Conservation (phyloP, 2,797 vertebrate genomes). For the Alauda arvensis region DNA sequence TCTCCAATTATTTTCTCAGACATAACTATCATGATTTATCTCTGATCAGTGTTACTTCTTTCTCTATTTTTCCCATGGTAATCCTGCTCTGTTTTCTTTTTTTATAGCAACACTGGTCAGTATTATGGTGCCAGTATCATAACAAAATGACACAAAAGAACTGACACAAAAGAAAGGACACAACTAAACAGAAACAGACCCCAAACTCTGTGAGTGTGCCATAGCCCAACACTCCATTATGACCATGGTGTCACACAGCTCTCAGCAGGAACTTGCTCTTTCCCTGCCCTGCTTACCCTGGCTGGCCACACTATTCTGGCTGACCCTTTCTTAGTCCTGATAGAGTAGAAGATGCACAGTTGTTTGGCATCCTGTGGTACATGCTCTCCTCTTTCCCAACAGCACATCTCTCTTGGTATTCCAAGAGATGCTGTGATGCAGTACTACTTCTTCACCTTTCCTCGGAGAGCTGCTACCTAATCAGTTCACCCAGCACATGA, state of each 20-base stretch:
- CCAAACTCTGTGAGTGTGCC: not conserved
- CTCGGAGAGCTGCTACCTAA: not conserved
- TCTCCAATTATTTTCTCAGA: not conserved
- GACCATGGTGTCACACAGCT: not conserved
- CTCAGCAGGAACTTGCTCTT: not conserved
- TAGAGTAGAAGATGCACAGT: not conserved
- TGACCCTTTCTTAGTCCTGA: not conserved
- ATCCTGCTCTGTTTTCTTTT: not conserved
- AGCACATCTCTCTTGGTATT: not conserved
- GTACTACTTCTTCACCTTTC: not conserved
- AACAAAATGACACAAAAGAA: not conserved
- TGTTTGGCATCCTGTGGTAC: not conserved
- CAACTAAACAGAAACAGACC: not conserved
- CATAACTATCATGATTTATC: not conserved
- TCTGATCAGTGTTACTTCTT: not conserved
- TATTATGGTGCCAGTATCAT: not conserved
- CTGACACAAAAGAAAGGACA: not conserved
- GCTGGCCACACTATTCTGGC: not conserved
- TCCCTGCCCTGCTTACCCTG: not conserved
- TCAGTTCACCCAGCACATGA: rapidly evolving
- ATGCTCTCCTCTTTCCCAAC: not conserved
- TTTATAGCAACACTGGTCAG: not conserved
- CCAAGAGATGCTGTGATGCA: not conserved
- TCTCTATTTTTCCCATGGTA: not conserved
- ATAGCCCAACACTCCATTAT: not conserved